These are phyloP conservation scores for Furcifer pardalis DNA, from an alignment of 2,797 vertebrate genomes.

Conservation along the genomic window DNA sequence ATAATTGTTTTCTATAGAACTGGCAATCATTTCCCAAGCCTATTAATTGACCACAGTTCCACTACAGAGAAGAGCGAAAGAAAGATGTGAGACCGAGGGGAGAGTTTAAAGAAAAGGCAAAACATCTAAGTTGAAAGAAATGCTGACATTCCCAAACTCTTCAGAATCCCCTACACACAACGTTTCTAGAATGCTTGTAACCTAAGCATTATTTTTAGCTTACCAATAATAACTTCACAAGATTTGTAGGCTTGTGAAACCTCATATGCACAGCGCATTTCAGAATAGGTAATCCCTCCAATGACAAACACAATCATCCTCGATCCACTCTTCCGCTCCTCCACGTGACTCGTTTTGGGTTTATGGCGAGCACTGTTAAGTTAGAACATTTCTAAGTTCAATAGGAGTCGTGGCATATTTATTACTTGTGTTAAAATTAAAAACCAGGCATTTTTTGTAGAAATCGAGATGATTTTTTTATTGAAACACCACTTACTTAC, in stretches of 20 bases:
- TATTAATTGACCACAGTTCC: too few species aligned
- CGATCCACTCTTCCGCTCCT: conserved; percentile 83
- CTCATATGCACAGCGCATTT: conserved; percentile 94
- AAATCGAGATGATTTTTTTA: neutral
- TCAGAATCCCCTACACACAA: neutral
- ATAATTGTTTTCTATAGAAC: too few species aligned
- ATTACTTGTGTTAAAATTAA: neutral
- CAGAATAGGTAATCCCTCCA: conserved; percentile 89
- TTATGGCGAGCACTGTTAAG: conserved; percentile 89
- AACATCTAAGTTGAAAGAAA: too few species aligned
- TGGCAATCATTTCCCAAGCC: too few species aligned
- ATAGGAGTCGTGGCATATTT: neutral
- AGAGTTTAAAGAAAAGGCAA: too few species aligned
- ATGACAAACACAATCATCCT: conserved; percentile 94
- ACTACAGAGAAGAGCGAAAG: too few species aligned
- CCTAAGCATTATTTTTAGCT: conserved; percentile 56
- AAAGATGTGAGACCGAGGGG: too few species aligned
- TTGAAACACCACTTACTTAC: conserved; percentile 66
- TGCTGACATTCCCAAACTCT: neutral
- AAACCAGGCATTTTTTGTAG: neutral
- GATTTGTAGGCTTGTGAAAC: conserved; percentile 87
- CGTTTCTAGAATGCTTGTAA: neutral
- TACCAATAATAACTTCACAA: conserved; percentile 94
- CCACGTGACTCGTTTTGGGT: conserved; percentile 80
- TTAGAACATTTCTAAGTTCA: rapidly evolving